Percentiles rank a stretch among this genome's conserved stretches.
Conservation (phyloP, 2,113 vertebrate species). For the Cinclus cinclus region DNA sequence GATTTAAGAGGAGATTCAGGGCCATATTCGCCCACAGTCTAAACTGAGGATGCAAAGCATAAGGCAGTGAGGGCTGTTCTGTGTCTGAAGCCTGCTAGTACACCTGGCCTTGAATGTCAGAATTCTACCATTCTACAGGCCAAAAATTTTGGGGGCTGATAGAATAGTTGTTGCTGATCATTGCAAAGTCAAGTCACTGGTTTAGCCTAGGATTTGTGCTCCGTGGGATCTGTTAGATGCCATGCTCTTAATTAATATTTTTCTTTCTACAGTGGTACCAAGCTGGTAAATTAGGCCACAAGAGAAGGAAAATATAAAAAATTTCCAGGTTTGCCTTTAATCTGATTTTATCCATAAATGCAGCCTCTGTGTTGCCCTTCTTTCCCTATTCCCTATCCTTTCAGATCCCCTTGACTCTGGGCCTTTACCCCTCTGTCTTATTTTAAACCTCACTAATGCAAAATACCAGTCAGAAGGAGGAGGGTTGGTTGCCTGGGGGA, state of each 20-base stretch:
- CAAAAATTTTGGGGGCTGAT: neutral
- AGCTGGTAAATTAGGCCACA: neutral
- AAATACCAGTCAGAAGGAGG: neutral
- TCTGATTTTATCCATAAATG: neutral
- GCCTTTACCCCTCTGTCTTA: neutral
- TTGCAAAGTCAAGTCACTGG: neutral
- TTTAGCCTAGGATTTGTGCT: neutral
- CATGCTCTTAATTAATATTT: neutral
- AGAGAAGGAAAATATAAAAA: neutral
- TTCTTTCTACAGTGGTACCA: neutral
- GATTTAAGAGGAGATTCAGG: neutral
- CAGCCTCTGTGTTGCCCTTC: neutral
- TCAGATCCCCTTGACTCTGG: neutral
- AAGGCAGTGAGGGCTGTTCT: neutral
- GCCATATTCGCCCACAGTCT: neutral
- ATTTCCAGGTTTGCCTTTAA: neutral
- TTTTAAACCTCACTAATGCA: slow-evolving; percentile 21
- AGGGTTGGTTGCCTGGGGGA: neutral
- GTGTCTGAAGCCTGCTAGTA: neutral
- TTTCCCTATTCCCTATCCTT: neutral
- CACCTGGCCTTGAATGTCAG: neutral
- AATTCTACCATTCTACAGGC: neutral
- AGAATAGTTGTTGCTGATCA: neutral
- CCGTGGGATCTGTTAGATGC: neutral
- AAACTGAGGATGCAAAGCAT: neutral